Base-by-base conservation (phyloP, 2,113 vertebrate species). In the Heterocephalus glaber region DNA sequence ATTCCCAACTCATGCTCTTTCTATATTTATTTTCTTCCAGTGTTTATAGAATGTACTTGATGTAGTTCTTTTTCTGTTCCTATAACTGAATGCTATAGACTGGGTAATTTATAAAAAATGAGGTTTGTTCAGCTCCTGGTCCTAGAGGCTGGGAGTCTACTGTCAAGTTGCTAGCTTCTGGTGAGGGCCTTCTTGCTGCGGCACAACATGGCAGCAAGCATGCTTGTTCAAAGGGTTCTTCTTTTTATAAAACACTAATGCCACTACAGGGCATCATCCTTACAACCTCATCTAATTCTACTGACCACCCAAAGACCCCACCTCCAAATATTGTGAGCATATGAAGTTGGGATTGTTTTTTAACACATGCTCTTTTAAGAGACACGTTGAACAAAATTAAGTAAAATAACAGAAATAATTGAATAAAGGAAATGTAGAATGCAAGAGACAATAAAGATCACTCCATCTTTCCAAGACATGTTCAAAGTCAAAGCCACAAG, bases 361-460 rank as follows among this genome's bases (percentile, higher is more conserved):
- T 28, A 30, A 76, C 35, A 54, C 76, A 28, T 20, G 44, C 38
- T 26, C 9, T 74, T 52, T 54, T 22, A 12, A 79, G 76, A 52
- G 35, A 63, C 30, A 88, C 12, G 20, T 81, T 82, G 47, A 35
- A 44, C 41, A 35, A 1, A 61, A 14, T 24, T 47, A 72, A 65
- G 54, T 49, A 66, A 44, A 80, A n/a, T 28, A 65, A 13, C 1
- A 47, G 30, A 56, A 54, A 54, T 30, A 30, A 56, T 38, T 35
- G 47, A 35, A 30, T n/a, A 86, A 89, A 35, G n/a, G 58, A 19
- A 38, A 12, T 4, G 1, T 0, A 5, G 38, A 9, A 17, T 1
- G 0, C 19, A 33, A 12, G 20, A 66, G 22, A 28, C 3, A n/a
- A 35, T 26, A 9, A 72, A n/a, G 9, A 3, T 2, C 5, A 0